Evolutionary conservation across 2,888 invertebrate genomes (phyloP).

Genomic region (Lutraria lutraria): DNA sequence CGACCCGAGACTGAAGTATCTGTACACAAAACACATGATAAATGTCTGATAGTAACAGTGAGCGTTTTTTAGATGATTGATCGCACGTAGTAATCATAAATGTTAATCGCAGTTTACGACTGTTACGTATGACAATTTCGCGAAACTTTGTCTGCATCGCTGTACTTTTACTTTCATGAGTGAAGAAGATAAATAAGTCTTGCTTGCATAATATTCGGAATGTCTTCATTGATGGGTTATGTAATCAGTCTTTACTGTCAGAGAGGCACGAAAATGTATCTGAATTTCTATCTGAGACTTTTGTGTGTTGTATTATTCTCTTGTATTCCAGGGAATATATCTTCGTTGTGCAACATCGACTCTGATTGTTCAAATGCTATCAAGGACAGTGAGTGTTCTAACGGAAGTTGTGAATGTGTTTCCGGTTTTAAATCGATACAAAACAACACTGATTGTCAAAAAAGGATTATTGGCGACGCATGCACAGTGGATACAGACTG

Average conservation of each 20-base stretch:
- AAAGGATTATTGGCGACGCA: constrained; percentile 62
- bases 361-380: constrained; percentile 62
- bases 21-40: background rate
- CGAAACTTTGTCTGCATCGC: too few relatives aligned
- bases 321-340: constrained; percentile 60
- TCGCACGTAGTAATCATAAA: background rate
- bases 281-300: too few relatives aligned
- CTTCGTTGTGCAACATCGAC: constrained; percentile 49
- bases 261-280: too few relatives aligned
- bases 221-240: too few relatives aligned
- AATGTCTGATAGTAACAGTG: background rate
- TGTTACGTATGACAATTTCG: background rate
- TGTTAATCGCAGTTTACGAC: background rate
- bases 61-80: background rate
- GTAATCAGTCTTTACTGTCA: too few relatives aligned
- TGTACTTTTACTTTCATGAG: too few relatives aligned
- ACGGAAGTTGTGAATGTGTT: constrained; percentile 59
- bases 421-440: constrained; percentile 49
- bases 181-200: too few relatives aligned
- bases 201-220: too few relatives aligned
- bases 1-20: background rate
- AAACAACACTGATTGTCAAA: constrained; percentile 53
- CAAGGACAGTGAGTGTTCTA: constrained; percentile 54
- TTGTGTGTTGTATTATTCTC: too few relatives aligned
- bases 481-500: constrained; percentile 66